A percentile compares a stretch with the other conserved stretches of the same genome.
Conservation (phyloP, 2,113 vertebrate genomes). For the Melanostigma gelatinosum region DNA sequence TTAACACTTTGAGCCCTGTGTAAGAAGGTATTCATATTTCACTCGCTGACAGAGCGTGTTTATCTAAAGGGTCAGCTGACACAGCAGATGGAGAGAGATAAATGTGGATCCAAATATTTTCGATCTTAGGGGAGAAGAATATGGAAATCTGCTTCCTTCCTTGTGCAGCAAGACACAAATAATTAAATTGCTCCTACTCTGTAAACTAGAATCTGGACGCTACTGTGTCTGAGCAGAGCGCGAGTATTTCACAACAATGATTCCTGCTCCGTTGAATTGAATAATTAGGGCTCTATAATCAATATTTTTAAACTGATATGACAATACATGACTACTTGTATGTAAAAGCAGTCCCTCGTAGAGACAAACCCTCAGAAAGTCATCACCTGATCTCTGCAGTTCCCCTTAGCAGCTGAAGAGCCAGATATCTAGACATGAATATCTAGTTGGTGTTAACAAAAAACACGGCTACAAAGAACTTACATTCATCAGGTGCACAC, state of each 20-base stretch:
- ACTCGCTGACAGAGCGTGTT: constrained; percentile 40
- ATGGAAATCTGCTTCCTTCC: constrained; percentile 17
- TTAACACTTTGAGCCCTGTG: constrained; percentile 44
- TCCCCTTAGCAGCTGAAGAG: not conserved
- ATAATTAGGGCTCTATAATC: not conserved
- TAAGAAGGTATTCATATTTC: constrained; percentile 60
- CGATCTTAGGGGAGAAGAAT: not conserved
- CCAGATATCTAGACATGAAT: not conserved
- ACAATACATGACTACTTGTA: not conserved
- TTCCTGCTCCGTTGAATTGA: not conserved
- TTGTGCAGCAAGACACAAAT: not conserved
- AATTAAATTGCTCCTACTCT: not conserved
- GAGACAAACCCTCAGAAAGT: not conserved
- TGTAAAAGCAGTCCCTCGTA: not conserved
- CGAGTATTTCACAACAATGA: not conserved
- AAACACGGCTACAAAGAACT: not conserved
- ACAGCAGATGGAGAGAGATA: constrained; percentile 31
- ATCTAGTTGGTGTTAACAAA: not conserved
- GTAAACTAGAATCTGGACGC: not conserved
- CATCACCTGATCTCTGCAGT: not conserved
- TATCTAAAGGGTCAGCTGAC: constrained; percentile 49
- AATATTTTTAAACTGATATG: not conserved
- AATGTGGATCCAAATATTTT: constrained; percentile 29
- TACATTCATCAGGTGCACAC: not conserved
- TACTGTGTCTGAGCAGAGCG: not conserved